Evolutionary conservation across 2,797 vertebrate genomes (phyloP), one percentile per base, ranked within the genome.

Genomic region (Acestrorhynchus altus): DNA sequence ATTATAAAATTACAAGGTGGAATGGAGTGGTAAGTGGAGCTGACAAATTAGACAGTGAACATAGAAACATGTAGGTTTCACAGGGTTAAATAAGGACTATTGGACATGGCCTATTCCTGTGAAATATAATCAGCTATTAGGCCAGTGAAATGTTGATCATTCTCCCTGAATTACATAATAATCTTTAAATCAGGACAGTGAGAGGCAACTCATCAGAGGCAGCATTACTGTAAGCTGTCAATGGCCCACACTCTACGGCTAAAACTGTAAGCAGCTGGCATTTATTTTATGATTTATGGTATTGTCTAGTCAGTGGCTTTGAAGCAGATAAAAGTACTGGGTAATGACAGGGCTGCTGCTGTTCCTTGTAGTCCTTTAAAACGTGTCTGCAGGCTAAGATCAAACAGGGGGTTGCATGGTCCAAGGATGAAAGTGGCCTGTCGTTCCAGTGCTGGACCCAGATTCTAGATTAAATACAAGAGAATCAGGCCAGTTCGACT

Each of bases 271-370:
- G 16, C 42, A 74, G 70, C 39, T 65, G 63, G 28, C 77, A 80
- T 81, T 72, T 81, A 70, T 22, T 72, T 77, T 66, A 69, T 81
- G 74, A 77, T 81, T 81, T 85, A 77, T 80, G 63, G 66, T 54
- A 69, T 75, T 77, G 79, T 75, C 71, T 72, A 69, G 77, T 66
- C 68, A 76, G 72, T 76, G 71, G 78, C 78, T 84, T 84, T 84
- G 83, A 81, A 72, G 74, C 56, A 83, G 84, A 85, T 83, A 77
- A 83, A 81, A 81, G 84, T 85, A 42, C 66, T 67, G 51, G 39
- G 71, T 83, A 81, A 85, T 81, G 81, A 85, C 74, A 85, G 79
- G 57, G 67, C 76, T 60, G 54, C 66, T 81, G 49, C 67, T 83
- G 74, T 78, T 80, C 74, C 84, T 80, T 72, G 76, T 76, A 69